Evolutionary conservation across 1,140 invertebrate species (phyloP).

Genomic region (Orussus abietinus): DNA sequence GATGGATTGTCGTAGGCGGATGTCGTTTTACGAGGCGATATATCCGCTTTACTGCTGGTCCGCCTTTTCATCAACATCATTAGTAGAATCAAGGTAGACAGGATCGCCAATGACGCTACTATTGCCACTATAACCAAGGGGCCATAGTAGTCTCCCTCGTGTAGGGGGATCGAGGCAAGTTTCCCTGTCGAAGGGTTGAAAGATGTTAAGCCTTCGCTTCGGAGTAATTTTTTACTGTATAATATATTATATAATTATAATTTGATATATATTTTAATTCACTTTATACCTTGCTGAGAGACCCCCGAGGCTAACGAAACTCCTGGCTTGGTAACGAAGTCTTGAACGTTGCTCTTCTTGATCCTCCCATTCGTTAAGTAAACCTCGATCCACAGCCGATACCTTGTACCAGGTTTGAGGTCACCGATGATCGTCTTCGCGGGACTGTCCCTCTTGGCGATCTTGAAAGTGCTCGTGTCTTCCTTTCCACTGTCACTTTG

Average conservation of each 20-base stretch:
- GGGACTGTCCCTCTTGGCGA: conserved; percentile 74
- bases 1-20: conserved; percentile 90
- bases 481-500: conserved; percentile 71
- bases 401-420: conserved; percentile 76
- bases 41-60: conserved; percentile 57
- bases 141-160: conserved; percentile 76
- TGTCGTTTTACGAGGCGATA: conserved; percentile 66
- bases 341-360: conserved; percentile 83
- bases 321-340: conserved; percentile 78
- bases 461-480: conserved; percentile 77
- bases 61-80: conserved; percentile 76
- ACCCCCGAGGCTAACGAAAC: conserved; percentile 57
- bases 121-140: conserved; percentile 83
- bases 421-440: conserved; percentile 66
- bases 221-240: conserved; percentile 1
- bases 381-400: conserved; percentile 81
- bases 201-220: conserved; percentile 3
- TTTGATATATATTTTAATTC: too few species aligned
- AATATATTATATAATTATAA: conserved; percentile 9
- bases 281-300: conserved; percentile 53
- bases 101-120: conserved; percentile 75
- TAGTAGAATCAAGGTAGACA: conserved; percentile 74
- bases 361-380: conserved; percentile 85
- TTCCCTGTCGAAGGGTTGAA: conserved; percentile 53
- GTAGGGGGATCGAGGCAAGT: conserved; percentile 56